These are phyloP conservation scores for Drosophila nannoptera DNA, from an alignment of 1,140 invertebrate genomes.

Conservation along the genomic window DNA sequence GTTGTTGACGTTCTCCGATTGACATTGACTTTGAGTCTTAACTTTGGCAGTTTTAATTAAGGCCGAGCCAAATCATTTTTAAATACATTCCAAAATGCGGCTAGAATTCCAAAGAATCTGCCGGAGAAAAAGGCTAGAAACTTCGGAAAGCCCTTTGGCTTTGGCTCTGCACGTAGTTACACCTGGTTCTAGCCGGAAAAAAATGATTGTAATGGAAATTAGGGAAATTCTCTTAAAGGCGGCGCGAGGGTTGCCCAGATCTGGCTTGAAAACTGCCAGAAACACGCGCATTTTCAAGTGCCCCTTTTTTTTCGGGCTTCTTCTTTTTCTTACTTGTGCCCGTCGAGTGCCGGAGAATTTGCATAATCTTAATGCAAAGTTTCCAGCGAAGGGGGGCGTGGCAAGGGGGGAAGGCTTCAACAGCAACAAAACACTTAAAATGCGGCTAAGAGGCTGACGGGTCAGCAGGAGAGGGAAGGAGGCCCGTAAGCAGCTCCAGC, in stretches of 20 bases:
- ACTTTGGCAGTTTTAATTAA: slow-evolving; percentile 67
- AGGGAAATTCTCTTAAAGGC: slow-evolving; percentile 5
- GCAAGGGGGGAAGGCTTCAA: neutral
- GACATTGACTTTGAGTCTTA: slow-evolving; percentile 14
- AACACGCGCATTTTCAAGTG: slow-evolving; percentile 67
- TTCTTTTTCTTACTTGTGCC: too few relatives aligned
- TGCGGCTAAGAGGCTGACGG: neutral
- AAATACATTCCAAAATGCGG: slow-evolving; percentile 38
- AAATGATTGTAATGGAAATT: too few relatives aligned
- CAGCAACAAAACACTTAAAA: slow-evolving; percentile 27
- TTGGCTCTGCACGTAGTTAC: too few relatives aligned
- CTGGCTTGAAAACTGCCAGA: slow-evolving; percentile 54
- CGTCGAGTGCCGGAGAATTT: slow-evolving; percentile 50
- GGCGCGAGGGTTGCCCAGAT: neutral
- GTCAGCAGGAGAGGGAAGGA: neutral
- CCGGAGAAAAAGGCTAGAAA: too few relatives aligned
- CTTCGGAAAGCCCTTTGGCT: too few relatives aligned
- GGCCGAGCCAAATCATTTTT: slow-evolving; percentile 54
- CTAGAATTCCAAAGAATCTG: slow-evolving; percentile 47
- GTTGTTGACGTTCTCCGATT: slow-evolving; percentile 30
- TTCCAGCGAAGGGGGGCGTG: slow-evolving; percentile 4
- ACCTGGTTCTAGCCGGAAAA: too few relatives aligned
- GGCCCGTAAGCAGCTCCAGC: neutral
- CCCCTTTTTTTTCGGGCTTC: slow-evolving; percentile 4
- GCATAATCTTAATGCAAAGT: slow-evolving; percentile 74